Evolutionary conservation across 2,888 invertebrate genomes (phyloP).

Genomic region (Argynnis bischoffii): DNA sequence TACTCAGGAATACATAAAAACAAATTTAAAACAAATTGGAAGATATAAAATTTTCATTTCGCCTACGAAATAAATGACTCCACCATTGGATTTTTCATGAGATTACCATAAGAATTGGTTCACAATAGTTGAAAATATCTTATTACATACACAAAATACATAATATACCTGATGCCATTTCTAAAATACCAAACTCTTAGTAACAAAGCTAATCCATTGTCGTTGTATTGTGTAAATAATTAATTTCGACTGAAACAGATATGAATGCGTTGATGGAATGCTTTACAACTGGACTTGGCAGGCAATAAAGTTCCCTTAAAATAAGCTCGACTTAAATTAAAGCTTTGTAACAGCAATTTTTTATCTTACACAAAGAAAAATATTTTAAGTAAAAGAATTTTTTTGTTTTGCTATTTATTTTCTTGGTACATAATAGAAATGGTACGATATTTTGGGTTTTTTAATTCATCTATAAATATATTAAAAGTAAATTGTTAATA

Average conservation of each 20-base stretch:
- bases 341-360: not conserved
- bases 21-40: no score
- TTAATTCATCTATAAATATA: no score
- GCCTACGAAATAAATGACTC: no score
- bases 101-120: no score
- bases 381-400: not conserved
- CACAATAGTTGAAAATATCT: no score
- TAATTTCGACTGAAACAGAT: constrained; percentile 24
- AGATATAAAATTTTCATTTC: no score
- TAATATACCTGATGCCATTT: not conserved
- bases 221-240: constrained; percentile 17
- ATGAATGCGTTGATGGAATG: constrained; percentile 24
- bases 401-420: no score
- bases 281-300: constrained; percentile 14
- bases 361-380: constrained; percentile 6
- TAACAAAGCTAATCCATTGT: constrained; percentile 14
- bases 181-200: not conserved
- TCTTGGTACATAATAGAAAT: no score
- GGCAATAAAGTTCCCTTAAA: constrained; percentile 9
- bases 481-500: no score
- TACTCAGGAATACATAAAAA: no score
- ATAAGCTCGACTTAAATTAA: not conserved
- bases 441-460: no score
- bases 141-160: not conserved
- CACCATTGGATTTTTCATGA: no score